These are phyloP conservation scores for Erythrolamprus reginae DNA, from an alignment of 2,113 vertebrate species.

Conservation along the genomic window DNA sequence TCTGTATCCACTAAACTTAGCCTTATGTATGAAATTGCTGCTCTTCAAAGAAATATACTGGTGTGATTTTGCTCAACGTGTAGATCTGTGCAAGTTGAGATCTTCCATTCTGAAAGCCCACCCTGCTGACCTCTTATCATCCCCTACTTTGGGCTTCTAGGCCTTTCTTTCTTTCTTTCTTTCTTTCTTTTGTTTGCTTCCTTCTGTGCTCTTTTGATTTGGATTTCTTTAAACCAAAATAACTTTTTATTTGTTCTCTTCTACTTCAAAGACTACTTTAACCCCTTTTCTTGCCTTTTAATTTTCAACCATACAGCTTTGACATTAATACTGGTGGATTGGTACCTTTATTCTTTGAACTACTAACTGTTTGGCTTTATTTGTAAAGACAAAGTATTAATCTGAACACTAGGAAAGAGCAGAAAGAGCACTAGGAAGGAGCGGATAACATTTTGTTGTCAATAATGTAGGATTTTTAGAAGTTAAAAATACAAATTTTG, in stretches of 20 bases:
- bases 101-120: conserved; percentile 31
- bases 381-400: conserved; percentile 41
- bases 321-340: conserved; percentile 36
- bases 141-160: conserved; percentile 9
- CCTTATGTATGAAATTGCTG: conserved; percentile 17
- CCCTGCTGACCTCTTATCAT: conserved; percentile 31
- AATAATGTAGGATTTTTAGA: background rate
- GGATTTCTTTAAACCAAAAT: conserved; percentile 15
- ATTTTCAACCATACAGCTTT: conserved; percentile 26
- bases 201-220: fast-evolving
- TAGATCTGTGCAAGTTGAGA: conserved; percentile 27
- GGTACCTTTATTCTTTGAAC: conserved; percentile 34
- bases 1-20: conserved; percentile 6
- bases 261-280: conserved; percentile 19
- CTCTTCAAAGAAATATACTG: background rate
- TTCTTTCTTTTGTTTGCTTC: conserved; percentile 25
- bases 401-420: conserved; percentile 12
- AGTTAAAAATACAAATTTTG: background rate
- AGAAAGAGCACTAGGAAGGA: background rate
- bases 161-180: conserved; percentile 42
- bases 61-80: conserved; percentile 24
- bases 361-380: conserved; percentile 16
- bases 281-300: conserved; percentile 7
- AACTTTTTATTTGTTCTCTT: conserved; percentile 26
- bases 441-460: background rate